Evolutionary conservation across 2,113 vertebrate species (phyloP), one percentile per base, ranked within the genome.

Genomic region (Maccullochella peelii): DNA sequence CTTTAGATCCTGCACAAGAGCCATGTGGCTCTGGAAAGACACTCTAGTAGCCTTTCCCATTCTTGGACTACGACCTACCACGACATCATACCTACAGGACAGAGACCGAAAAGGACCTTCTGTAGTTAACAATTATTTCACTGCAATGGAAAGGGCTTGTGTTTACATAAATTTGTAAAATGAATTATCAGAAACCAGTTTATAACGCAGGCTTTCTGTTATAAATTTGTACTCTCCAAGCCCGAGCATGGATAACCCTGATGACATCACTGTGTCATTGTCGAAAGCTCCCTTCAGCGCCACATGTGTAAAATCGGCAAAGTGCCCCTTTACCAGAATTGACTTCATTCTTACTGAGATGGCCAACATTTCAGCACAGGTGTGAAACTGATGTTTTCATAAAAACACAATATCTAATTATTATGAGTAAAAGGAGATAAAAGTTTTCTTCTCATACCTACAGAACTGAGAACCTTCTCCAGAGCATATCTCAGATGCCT

Each of bases 401-500:
- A 44, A 73, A 27, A 73, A 62, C n/a, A 63, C 9, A 11, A 11
- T 71, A 55, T 23, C n/a, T 14, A 5, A 20, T 62, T 50, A 21
- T 8, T 14, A 44, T 44, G 11, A 30, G 10, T 7, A 63, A 54
- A 18, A 58, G 15, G 3, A 49, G 5, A 40, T 15, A 20, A n/a
- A 52, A 25, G 49, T 44, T 71, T 54, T 59, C 21, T 50, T 38
- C 1, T 95, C 96, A 0, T 96, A 98, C 90, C 80, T 95, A 82
- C 97, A 99, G 94, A 97, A 97, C 0, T 38, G 42, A 8, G 85
- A 87, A 23, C 97, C 95, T 0, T 93, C 89, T 69, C 93, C 96
- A 0, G 82, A 52, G 73, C 97, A 99, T n/a, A 95, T 62, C 8
- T 4, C 62, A 15, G 79, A 58, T 9, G 83, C 88, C 5, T 93